A percentile compares a stretch with the other conserved stretches of the same genome.
Evolutionary conservation across 2,888 invertebrate species (phyloP).

Genomic region (Tanypteryx hageni): DNA sequence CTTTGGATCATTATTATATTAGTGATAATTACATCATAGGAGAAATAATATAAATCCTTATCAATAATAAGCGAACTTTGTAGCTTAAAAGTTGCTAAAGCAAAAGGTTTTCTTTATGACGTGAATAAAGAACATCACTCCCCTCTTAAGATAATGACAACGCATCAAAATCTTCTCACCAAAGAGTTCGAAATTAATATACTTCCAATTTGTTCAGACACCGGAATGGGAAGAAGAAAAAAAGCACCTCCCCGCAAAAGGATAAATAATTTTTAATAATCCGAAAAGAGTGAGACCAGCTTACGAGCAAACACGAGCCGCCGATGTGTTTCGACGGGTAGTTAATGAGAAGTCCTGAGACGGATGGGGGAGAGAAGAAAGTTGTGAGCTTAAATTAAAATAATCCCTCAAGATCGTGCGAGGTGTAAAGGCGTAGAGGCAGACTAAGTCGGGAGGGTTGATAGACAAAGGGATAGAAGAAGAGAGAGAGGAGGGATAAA

Average conservation of each 20-base stretch:
- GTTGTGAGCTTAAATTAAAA: conserved; percentile 16
- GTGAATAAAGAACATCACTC: too few relatives aligned
- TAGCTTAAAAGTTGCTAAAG: too few relatives aligned
- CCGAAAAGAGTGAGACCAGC: not conserved
- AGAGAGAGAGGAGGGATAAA: not conserved
- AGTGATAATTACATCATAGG: too few relatives aligned
- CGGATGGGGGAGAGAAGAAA: not conserved
- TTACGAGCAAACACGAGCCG: not conserved
- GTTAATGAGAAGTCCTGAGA: conserved; percentile 12
- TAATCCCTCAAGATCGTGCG: not conserved
- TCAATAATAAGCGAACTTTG: too few relatives aligned
- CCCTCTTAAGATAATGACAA: too few relatives aligned
- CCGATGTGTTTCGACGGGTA: not conserved
- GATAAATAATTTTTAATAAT: not conserved
- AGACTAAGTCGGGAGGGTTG: not conserved
- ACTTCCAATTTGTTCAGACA: not conserved
- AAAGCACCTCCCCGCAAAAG: not conserved
- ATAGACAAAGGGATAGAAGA: not conserved
- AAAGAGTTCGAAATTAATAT: not conserved
- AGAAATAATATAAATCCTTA: too few relatives aligned
- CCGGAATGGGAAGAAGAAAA: not conserved
- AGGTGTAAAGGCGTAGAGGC: not conserved
- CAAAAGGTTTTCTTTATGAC: too few relatives aligned
- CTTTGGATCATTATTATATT: too few relatives aligned
- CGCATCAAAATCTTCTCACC: too few relatives aligned